Evolutionary conservation across 1,140 invertebrate species (phyloP).

Genomic region (Drosophila repletoides): DNA sequence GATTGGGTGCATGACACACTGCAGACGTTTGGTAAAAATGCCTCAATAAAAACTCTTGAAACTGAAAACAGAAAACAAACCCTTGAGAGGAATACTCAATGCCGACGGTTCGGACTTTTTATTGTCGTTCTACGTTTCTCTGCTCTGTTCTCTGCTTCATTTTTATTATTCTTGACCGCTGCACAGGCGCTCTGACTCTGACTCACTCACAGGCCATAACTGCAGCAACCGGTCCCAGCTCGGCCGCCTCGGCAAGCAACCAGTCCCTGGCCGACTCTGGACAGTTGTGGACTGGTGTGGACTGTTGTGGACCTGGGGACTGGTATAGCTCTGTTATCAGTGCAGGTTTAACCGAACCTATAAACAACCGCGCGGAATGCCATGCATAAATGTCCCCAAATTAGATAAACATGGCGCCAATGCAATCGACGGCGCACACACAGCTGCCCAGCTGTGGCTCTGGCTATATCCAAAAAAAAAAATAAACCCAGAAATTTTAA

Average conservation of each 20-base stretch:
- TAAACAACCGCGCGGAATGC: slow-evolving; percentile 82
- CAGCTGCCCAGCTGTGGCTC: slow-evolving; percentile 26
- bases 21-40: slow-evolving; percentile 32
- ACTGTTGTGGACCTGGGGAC: slow-evolving; percentile 1
- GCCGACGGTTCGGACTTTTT: slow-evolving; percentile 29
- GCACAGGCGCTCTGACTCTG: slow-evolving; percentile 32
- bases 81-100: slow-evolving; percentile 17
- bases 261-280: too few species aligned
- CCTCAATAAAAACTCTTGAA: slow-evolving; percentile 62
- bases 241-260: too few species aligned
- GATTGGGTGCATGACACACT: slow-evolving; percentile 42
- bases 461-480: too few species aligned
- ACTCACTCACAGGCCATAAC: slow-evolving; percentile 5
- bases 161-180: slow-evolving; percentile 32
- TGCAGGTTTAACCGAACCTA: slow-evolving; percentile 83
- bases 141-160: too few species aligned
- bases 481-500: too few species aligned
- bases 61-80: slow-evolving; percentile 8
- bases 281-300: too few species aligned
- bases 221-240: slow-evolving; percentile 22
- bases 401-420: slow-evolving; percentile 83
- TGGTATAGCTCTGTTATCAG: slow-evolving; percentile 65
- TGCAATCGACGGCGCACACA: slow-evolving; percentile 73
- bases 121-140: slow-evolving; percentile 27
- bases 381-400: slow-evolving; percentile 83